Conservation (phyloP, 37 sponge, comb jelly and placozoan genomes). For the Ianthella basta region DNA sequence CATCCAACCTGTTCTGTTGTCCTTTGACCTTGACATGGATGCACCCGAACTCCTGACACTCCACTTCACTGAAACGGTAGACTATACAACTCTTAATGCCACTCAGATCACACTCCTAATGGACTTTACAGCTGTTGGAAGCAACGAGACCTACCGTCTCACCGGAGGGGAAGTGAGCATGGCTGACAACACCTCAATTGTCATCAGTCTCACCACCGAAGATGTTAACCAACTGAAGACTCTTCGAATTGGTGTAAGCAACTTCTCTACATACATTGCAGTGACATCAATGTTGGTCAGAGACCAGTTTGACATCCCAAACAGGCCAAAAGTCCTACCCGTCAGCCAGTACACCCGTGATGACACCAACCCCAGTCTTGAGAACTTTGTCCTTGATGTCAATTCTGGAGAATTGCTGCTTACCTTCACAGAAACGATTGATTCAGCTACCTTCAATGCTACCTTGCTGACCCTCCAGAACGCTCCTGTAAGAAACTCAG, state of each 20-base stretch:
- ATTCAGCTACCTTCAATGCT: slow-evolving; percentile 72
- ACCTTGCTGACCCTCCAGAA: slow-evolving; percentile 76
- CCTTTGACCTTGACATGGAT: slow-evolving; percentile 85
- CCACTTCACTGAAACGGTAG: slow-evolving; percentile 85
- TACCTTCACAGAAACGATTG: slow-evolving; percentile 81
- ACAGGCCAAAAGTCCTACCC: slow-evolving; percentile 27
- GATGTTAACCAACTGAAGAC: slow-evolving; percentile 81
- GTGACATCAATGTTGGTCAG: slow-evolving; percentile 52
- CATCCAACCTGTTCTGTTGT: slow-evolving; percentile 57
- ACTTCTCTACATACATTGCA: slow-evolving; percentile 53
- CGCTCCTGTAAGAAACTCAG: background rate
- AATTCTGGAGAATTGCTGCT: slow-evolving; percentile 58
- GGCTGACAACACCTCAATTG: slow-evolving; percentile 52
- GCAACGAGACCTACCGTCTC: slow-evolving; percentile 40
- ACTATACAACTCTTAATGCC: slow-evolving; percentile 63
- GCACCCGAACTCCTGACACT: slow-evolving; percentile 56
- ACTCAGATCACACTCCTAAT: slow-evolving; percentile 62
- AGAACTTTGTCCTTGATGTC: slow-evolving; percentile 66
- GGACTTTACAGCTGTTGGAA: slow-evolving; percentile 32
- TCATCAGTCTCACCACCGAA: slow-evolving; percentile 37
- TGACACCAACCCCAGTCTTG: slow-evolving; percentile 59
- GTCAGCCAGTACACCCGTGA: slow-evolving; percentile 68
- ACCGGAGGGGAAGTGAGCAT: slow-evolving; percentile 53
- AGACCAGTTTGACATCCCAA: slow-evolving; percentile 63
- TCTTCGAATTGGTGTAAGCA: slow-evolving; percentile 58